Evolutionary conservation across 2,888 invertebrate species (phyloP).

Genomic region (Sabatieria punctata): DNA sequence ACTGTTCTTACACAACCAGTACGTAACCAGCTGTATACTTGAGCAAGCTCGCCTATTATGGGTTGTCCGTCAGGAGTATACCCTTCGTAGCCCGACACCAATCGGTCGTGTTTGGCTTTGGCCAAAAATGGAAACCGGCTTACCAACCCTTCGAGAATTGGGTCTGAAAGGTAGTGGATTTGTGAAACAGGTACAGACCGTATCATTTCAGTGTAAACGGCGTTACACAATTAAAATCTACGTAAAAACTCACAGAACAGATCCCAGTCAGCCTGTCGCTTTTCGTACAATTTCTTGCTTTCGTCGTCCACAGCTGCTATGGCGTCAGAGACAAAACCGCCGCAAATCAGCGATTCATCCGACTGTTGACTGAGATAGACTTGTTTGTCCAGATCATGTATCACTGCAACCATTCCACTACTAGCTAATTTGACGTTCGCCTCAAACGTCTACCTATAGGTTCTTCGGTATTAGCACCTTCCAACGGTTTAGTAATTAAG

Average conservation of each 20-base stretch:
- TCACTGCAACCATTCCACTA: constrained; percentile 41
- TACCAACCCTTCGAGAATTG: constrained; percentile 63
- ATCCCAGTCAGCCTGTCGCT: constrained; percentile 59
- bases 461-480: too few relatives aligned
- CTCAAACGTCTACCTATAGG: too few relatives aligned
- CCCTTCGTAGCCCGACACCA: constrained; percentile 76
- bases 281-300: constrained; percentile 32
- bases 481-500: constrained; percentile 64
- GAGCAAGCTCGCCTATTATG: constrained; percentile 82
- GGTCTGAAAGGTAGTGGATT: constrained; percentile 36
- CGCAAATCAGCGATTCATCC: constrained; percentile 20
- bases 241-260: constrained; percentile 52
- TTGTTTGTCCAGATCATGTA: constrained; percentile 68
- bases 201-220: background rate
- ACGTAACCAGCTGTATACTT: constrained; percentile 42
- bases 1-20: background rate
- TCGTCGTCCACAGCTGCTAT: constrained; percentile 26
- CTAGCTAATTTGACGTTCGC: too few relatives aligned
- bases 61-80: constrained; percentile 93
- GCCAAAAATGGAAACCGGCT: constrained; percentile 62
- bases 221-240: background rate
- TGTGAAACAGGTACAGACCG: background rate
- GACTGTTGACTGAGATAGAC: constrained; percentile 52
- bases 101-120: constrained; percentile 53
- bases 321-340: constrained; percentile 20